Evolutionary conservation across 2,888 invertebrate species (phyloP).

Genomic region (Acronicta aceris): DNA sequence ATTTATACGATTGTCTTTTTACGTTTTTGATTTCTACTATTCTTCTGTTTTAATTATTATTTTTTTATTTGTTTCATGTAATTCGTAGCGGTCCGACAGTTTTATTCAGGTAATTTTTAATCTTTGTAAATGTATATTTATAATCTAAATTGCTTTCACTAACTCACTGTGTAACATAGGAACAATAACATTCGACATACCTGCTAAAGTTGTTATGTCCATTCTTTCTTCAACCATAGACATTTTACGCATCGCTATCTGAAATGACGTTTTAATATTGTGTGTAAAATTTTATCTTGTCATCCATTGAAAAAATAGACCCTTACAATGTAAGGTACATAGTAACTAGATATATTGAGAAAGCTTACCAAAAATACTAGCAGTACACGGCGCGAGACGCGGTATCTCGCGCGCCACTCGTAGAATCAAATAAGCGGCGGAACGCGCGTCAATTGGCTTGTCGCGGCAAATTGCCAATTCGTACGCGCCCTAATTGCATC

Average conservation of each 20-base stretch:
- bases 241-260: too few species aligned
- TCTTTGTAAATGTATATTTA: constrained; percentile 22
- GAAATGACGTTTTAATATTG: too few species aligned
- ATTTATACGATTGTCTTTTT: constrained; percentile 1
- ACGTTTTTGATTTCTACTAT: constrained; percentile 47
- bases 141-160: constrained; percentile 6
- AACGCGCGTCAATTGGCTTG: constrained; percentile 66
- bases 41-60: constrained; percentile 66
- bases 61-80: constrained; percentile 87
- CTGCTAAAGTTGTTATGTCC: too few species aligned
- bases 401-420: constrained; percentile 24
- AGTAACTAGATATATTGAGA: not conserved
- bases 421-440: constrained; percentile 58
- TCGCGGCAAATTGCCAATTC: constrained; percentile 76
- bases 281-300: too few species aligned
- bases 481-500: constrained; percentile 66
- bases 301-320: too few species aligned
- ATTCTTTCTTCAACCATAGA: not conserved
- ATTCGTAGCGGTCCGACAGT: constrained; percentile 84
- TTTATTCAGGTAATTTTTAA: constrained; percentile 83
- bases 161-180: not conserved
- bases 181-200: not conserved
- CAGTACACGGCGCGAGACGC: not conserved
- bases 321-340: too few species aligned
- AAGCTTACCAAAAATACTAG: constrained; percentile 3